A percentile compares a stretch with the other conserved stretches of the same genome.
These are phyloP conservation scores for Eupithecia abbreviata DNA, from an alignment of 2,888 invertebrate genomes.

Conservation along the genomic window DNA sequence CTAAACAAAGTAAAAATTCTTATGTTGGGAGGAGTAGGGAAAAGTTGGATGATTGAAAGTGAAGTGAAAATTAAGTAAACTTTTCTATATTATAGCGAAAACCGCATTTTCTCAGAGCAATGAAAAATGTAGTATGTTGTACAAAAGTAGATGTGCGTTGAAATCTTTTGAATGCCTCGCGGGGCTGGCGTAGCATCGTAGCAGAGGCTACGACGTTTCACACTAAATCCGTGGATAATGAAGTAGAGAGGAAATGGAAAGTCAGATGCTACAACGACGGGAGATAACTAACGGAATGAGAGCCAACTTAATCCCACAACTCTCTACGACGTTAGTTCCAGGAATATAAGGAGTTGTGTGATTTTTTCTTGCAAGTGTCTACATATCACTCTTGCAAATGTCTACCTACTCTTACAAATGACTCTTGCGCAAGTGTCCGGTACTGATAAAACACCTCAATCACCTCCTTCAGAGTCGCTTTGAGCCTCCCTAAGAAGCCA, in stretches of 20 bases:
- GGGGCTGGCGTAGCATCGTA: background rate
- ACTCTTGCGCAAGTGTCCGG: background rate
- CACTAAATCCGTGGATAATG: background rate
- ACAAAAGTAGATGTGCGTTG: background rate
- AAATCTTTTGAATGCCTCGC: background rate
- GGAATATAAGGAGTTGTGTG: background rate
- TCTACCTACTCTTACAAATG: background rate
- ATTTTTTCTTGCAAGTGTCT: background rate
- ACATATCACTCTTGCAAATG: background rate
- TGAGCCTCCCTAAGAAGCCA: background rate
- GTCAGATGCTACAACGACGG: background rate
- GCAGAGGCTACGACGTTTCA: background rate
- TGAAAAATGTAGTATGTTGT: background rate
- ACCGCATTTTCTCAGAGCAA: background rate
- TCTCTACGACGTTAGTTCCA: too few relatives aligned
- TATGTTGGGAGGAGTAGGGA: background rate
- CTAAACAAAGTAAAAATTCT: background rate
- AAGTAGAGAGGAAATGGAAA: background rate
- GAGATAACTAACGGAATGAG: background rate
- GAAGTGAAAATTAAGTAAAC: background rate
- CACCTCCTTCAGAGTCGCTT: background rate
- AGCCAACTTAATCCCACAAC: background rate
- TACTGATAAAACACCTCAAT: too few relatives aligned
- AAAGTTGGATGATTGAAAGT: background rate
- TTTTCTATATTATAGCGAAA: background rate